Evolutionary conservation across 2,888 invertebrate species (phyloP).

Genomic region (Hypselothyrea guttata): DNA sequence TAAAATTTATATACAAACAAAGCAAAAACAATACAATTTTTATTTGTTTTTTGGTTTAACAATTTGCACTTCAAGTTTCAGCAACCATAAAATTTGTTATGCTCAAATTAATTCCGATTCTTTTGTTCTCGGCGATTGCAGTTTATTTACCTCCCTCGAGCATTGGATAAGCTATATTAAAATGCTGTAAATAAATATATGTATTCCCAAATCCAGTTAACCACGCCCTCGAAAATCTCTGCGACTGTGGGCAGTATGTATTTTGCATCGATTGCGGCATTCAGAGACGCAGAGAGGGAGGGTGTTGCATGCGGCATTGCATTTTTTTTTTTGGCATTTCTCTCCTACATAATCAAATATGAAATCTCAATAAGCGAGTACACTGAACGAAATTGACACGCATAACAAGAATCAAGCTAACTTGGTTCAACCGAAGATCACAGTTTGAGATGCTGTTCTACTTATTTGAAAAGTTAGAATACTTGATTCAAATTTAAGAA

Average conservation of each 20-base stretch:
- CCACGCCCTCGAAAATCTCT: neutral
- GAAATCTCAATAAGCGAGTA: conserved; percentile 5
- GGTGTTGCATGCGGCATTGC: conserved; percentile 5
- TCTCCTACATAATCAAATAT: conserved; percentile 26
- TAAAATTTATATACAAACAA: conserved; percentile 3
- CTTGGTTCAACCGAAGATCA: too few species aligned
- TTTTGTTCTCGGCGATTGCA: conserved; percentile 3
- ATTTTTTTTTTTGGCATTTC: conserved; percentile 28
- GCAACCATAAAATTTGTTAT: conserved; percentile 50
- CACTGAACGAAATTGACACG: neutral
- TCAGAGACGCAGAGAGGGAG: conserved; percentile 14
- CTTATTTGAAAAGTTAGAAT: too few species aligned
- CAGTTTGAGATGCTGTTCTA: too few species aligned
- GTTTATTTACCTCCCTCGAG: neutral
- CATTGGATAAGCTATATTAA: neutral
- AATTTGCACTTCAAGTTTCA: conserved; percentile 48
- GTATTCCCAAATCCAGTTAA: conserved; percentile 24
- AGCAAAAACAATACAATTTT: neutral
- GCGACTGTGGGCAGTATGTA: conserved; percentile 9
- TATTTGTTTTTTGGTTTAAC: conserved; percentile 24
- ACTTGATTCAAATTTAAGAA: too few species aligned
- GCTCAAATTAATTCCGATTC: conserved; percentile 35
- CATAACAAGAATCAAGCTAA: too few species aligned
- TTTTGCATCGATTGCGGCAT: conserved; percentile 59
- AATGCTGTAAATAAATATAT: neutral